A percentile compares a stretch with the other conserved stretches of the same genome.
Evolutionary conservation across 2,888 invertebrate genomes (phyloP).

Genomic region (Athalia circularis): DNA sequence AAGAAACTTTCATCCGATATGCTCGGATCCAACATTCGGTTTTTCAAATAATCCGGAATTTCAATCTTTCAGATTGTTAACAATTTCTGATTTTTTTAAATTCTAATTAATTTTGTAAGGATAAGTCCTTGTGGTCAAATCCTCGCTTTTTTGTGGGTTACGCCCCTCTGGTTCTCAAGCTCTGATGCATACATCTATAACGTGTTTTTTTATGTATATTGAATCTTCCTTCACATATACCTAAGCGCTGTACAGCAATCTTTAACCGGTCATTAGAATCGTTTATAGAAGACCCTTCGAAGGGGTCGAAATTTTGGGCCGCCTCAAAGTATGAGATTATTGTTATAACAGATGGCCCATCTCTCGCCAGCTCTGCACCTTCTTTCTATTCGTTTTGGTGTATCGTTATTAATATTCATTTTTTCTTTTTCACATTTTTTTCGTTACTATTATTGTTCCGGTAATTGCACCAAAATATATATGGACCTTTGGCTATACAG

Average conservation of each 20-base stretch:
- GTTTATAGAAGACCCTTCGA: conserved; percentile 51
- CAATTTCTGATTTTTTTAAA: no score
- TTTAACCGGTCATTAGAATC: conserved; percentile 50
- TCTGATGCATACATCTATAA: no score
- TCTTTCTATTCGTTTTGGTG: conserved; percentile 10
- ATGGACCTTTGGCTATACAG: conserved; percentile 54
- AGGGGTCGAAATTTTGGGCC: conserved; percentile 51
- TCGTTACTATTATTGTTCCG: conserved; percentile 70
- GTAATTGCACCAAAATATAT: conserved; percentile 68
- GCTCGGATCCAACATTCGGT: no score
- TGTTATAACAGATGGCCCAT: conserved; percentile 71
- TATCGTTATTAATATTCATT: neutral
- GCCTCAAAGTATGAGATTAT: conserved; percentile 56
- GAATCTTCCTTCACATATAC: neutral
- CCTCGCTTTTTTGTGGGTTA: no score
- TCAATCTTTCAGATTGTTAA: no score
- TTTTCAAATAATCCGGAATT: no score
- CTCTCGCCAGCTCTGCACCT: conserved; percentile 7
- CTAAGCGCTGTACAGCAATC: conserved; percentile 36
- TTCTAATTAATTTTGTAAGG: no score
- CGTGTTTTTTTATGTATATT: no score
- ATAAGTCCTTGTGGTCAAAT: no score
- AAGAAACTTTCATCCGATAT: no score
- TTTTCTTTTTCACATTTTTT: conserved; percentile 5
- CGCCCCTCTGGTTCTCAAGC: no score